Conservation (phyloP, 2,888 invertebrate species). For the Apamea anceps region DNA sequence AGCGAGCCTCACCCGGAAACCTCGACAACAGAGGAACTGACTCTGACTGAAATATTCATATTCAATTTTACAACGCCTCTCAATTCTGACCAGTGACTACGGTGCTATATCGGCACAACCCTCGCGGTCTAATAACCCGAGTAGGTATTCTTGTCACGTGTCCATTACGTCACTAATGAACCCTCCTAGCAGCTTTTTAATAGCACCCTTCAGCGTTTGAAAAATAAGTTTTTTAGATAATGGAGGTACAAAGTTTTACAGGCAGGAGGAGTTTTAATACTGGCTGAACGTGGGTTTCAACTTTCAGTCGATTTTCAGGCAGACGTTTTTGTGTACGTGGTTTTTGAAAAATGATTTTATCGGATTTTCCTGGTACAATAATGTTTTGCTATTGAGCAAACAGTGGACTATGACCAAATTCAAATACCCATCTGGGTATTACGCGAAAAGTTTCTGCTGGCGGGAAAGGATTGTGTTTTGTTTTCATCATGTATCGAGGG, state of each 20-base stretch:
- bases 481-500: not conserved
- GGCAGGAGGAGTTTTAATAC: constrained; percentile 46
- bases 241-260: constrained; percentile 50
- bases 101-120: constrained; percentile 38
- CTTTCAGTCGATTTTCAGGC: constrained; percentile 23
- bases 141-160: constrained; percentile 71
- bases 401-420: not conserved
- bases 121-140: constrained; percentile 58
- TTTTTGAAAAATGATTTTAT: constrained; percentile 7
- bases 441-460: not conserved
- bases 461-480: not conserved
- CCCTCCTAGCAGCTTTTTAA: constrained; percentile 71
- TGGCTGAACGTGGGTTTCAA: constrained; percentile 24
- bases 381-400: not conserved
- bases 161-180: constrained; percentile 73
- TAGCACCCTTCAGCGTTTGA: constrained; percentile 65
- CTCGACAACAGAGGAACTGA: no score
- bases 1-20: not conserved
- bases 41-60: not conserved
- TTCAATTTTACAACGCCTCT: constrained; percentile 1
- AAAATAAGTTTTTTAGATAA: constrained; percentile 68
- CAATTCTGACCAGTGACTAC: constrained; percentile 37
- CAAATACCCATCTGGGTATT: no score
- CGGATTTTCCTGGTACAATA: not conserved
- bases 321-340: constrained; percentile 6